Conservation (phyloP, 2,888 invertebrate species). For the Drosophila trichaetosa region DNA sequence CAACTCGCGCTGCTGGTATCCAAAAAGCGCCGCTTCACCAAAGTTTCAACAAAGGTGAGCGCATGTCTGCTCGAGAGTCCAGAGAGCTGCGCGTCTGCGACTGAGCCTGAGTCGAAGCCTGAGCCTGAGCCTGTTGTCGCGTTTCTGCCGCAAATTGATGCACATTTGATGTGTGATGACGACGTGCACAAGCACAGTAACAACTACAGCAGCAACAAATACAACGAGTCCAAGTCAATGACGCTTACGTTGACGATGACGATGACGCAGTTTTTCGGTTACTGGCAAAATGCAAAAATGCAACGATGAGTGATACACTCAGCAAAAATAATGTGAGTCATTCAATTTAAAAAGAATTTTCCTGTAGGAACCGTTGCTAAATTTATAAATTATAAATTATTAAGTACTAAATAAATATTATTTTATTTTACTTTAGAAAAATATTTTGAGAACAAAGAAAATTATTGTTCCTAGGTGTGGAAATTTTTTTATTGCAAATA, state of each 20-base stretch:
- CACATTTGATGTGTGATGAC: conserved; percentile 73
- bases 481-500: not conserved
- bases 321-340: not conserved
- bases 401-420: not conserved
- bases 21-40: conserved; percentile 41
- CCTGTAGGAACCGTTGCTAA: not conserved
- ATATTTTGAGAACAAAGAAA: not conserved
- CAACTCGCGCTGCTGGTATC: conserved; percentile 15
- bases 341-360: too few relatives aligned
- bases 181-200: conserved; percentile 38
- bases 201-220: not conserved
- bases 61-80: conserved; percentile 55
- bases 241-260: conserved; percentile 20
- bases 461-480: not conserved
- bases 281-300: conserved; percentile 53
- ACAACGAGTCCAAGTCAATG: conserved; percentile 16
- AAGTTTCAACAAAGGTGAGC: conserved; percentile 48
- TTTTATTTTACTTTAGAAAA: not conserved
- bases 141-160: conserved; percentile 70
- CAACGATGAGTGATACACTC: conserved; percentile 15
- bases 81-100: not conserved
- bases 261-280: conserved; percentile 53
- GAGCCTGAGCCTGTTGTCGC: conserved; percentile 59
- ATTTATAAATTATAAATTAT: not conserved
- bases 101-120: not conserved